phyloP scores from a whole-genome alignment of 2,888 invertebrate genomes.

The Tyria jacobaeae region DNA sequence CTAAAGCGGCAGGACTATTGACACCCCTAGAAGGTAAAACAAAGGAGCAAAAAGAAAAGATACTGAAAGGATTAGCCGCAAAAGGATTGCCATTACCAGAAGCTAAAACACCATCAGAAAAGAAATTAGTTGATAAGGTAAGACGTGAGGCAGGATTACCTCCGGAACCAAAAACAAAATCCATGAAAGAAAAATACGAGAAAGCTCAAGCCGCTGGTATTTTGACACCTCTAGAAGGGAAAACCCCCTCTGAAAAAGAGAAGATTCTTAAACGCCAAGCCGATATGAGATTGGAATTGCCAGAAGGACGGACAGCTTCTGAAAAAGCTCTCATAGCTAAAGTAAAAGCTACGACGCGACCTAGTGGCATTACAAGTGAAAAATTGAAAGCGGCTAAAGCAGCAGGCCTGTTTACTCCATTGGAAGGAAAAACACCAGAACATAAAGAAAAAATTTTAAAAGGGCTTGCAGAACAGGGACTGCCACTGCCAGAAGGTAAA shows the following conservation, averaged over 20 bases:
- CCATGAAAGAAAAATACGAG: constrained; percentile 33
- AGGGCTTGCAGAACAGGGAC: constrained; percentile 4
- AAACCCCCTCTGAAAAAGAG: constrained; percentile 18
- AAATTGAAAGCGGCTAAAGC: constrained; percentile 5
- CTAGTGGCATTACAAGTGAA: constrained; percentile 2
- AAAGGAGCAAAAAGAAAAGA: constrained; percentile 32
- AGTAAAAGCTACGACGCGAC: neutral
- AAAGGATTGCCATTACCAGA: constrained; percentile 24
- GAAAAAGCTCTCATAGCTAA: constrained; percentile 14
- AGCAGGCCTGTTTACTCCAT: constrained; percentile 7
- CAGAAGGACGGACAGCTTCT: constrained; percentile 15
- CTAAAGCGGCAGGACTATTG: too few species aligned
- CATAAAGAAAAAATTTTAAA: constrained; percentile 17
- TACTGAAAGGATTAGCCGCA: constrained; percentile 22
- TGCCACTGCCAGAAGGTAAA: constrained; percentile 7
- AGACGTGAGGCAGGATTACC: constrained; percentile 25
- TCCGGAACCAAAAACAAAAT: constrained; percentile 43
- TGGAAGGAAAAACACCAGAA: constrained; percentile 27
- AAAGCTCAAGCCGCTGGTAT: constrained; percentile 43
- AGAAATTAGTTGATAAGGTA: constrained; percentile 18
- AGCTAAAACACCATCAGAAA: constrained; percentile 10
- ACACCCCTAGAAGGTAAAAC: constrained; percentile 59
- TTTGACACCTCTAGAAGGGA: constrained; percentile 26
- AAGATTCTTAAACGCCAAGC: constrained; percentile 6
- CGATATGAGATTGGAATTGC: constrained; percentile 9